Base-by-base conservation (phyloP, 2,888 invertebrate species). In the Ochlodes sylvanus region DNA sequence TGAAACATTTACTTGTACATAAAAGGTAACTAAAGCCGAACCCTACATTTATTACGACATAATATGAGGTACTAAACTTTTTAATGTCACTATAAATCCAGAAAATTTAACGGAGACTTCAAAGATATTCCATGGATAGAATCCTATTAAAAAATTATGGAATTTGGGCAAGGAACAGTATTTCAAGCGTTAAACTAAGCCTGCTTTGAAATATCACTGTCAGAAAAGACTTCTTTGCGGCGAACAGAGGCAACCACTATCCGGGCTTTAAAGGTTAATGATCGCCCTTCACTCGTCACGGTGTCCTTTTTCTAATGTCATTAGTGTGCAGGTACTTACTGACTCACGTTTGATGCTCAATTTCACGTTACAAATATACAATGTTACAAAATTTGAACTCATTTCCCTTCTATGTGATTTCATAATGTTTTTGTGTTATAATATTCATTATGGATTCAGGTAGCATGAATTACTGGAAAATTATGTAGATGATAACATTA, bases 211-310 rank as follows among this genome's bases (percentile, higher is more conserved):
- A 66, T 54, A 66, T 60, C 54, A 60, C 66, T 60, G 42, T 64
- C 64, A 19, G 34, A 54, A 14, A 60, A 52, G n/a, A 58, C 38
- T 66, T 54, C 66, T 54, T 60, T 54, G 66, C 54, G 10, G 19
- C 66, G 12, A 60, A 66, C 55, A 64, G 54, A 55, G 42, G 32
- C 58, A 17, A 32, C 54, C 66, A 60, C 54, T 66, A 60, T 66
- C 60, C 66, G 60, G 66, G 54, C 63, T 52, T 27, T 54, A 75
- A 81, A 81, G 89, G 84, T 87, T 86, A 84, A 79, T 72, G 78
- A 70, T 76, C 85, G 90, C 80, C 90, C 90, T 89, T 87, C 84
- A 81, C 73, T 75, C 75, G 75, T 73, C 75, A 75, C 75, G 75
- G 83, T 82, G 79, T 83, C 79, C 79, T 71, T 74, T 84, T 81